Conservation (phyloP, 2,113 vertebrate genomes). For the Noturus placidus region DNA sequence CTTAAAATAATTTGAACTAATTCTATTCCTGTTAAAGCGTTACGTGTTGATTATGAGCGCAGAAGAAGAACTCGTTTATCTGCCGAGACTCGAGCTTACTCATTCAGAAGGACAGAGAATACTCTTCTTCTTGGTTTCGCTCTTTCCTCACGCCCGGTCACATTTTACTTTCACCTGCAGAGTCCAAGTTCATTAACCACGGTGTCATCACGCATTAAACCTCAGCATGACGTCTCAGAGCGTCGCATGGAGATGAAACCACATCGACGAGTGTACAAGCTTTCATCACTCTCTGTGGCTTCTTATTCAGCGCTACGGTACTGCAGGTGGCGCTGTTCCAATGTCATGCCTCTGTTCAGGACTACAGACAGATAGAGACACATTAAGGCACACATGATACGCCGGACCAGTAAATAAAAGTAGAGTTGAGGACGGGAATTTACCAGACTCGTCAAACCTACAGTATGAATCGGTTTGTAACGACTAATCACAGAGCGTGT, state of each 20-base stretch:
- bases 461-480: no score
- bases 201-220: conserved; percentile 55
- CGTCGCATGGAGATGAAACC: neutral
- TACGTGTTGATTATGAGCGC: conserved; percentile 74
- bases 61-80: conserved; percentile 71
- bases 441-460: neutral
- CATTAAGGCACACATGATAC: no score
- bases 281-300: neutral
- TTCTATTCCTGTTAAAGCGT: conserved; percentile 74
- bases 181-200: conserved; percentile 60
- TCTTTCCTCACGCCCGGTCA: neutral
- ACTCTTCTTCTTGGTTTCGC: conserved; percentile 19
- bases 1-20: conserved; percentile 79
- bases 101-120: conserved; percentile 64
- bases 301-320: neutral
- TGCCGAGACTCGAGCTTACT: conserved; percentile 69
- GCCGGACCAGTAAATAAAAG: neutral
- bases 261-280: neutral
- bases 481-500: neutral
- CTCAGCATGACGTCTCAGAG: neutral
- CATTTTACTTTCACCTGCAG: conserved; percentile 50
- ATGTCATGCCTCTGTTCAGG: neutral
- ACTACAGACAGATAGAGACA: neutral
- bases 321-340: neutral
- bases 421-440: neutral